phyloP scores from a whole-genome alignment of 2,888 invertebrate species.

The Poecilus cupreus region DNA sequence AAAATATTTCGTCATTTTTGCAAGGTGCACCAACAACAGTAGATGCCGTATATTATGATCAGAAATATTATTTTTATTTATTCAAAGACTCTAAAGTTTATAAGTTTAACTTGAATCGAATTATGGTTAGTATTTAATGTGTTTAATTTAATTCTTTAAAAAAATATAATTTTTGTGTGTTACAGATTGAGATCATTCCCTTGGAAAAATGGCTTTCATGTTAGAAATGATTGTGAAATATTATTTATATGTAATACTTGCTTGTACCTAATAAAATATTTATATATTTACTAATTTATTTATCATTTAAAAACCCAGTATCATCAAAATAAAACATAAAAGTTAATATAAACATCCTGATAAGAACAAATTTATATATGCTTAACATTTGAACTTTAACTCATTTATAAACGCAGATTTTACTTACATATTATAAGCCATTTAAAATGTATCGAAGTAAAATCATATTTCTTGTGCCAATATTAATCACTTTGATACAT shows the following conservation, averaged over 20 bases:
- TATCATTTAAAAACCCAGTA: too few species aligned
- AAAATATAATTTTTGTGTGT: not conserved
- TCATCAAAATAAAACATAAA: too few species aligned
- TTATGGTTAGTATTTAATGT: not conserved
- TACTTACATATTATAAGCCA: not conserved
- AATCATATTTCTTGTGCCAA: not conserved
- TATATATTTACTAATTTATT: too few species aligned
- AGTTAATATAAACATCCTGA: too few species aligned
- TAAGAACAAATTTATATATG: too few species aligned
- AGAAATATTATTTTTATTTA: constrained; percentile 1
- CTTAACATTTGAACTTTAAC: too few species aligned
- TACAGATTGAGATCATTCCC: not conserved
- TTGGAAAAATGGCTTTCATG: not conserved
- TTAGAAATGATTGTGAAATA: too few species aligned
- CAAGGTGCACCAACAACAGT: constrained; percentile 5
- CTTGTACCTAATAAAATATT: too few species aligned
- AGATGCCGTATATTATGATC: constrained; percentile 40
- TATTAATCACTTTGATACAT: not conserved
- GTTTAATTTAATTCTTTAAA: too few species aligned
- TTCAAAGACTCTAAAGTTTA: constrained; percentile 30
- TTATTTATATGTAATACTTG: too few species aligned
- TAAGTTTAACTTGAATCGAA: not conserved
- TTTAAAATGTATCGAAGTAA: not conserved
- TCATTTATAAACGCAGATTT: too few species aligned
- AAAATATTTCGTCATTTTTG: not conserved